Conservation (phyloP, 2,888 invertebrate genomes). For the Pandemis cinnamomeana region DNA sequence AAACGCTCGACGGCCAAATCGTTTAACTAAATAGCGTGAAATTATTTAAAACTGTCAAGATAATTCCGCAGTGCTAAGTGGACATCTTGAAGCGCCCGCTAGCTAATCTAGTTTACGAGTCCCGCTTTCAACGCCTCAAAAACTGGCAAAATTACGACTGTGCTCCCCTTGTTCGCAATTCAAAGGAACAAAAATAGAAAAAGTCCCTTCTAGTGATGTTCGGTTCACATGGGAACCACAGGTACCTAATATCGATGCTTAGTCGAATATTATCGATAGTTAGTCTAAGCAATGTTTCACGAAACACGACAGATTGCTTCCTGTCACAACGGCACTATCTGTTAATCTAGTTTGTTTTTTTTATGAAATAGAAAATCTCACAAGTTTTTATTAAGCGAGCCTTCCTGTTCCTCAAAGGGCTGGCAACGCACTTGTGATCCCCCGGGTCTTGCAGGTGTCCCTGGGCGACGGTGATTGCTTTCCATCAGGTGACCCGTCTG, state of each 20-base stretch:
- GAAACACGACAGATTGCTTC: too few relatives aligned
- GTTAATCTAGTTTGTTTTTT: too few relatives aligned
- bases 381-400: too few relatives aligned
- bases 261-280: neutral
- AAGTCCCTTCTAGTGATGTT: neutral
- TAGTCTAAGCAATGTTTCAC: too few relatives aligned
- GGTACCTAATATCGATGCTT: neutral
- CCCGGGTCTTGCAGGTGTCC: too few relatives aligned
- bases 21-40: constrained; percentile 2
- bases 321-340: too few relatives aligned
- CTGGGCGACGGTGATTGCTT: too few relatives aligned
- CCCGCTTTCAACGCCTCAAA: constrained; percentile 24
- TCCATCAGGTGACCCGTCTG: too few relatives aligned
- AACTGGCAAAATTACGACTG: constrained; percentile 19
- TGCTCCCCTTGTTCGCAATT: neutral
- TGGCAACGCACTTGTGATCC: too few relatives aligned
- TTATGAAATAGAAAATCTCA: too few relatives aligned
- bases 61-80: constrained; percentile 20
- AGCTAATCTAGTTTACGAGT: constrained; percentile 30
- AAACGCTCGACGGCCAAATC: neutral
- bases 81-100: constrained; percentile 27
- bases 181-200: constrained; percentile 28
- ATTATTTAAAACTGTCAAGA: constrained; percentile 18
- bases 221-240: neutral
- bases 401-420: too few relatives aligned